Evolutionary conservation across 64 coral and sea anemone genomes (phyloP).

Genomic region (Stichodactyla helianthus): DNA sequence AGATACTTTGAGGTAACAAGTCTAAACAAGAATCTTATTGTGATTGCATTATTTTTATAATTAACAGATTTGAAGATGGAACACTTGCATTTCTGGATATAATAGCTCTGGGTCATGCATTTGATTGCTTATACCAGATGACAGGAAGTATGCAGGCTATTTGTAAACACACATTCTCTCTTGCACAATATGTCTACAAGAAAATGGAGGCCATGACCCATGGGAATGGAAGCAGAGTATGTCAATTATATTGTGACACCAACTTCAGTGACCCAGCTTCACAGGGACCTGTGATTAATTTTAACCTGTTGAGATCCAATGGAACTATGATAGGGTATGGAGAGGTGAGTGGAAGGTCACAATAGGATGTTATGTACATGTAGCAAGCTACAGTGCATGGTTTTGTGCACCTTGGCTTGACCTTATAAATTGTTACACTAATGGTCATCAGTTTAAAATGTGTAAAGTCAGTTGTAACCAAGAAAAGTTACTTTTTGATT

Average conservation of each 20-base stretch:
- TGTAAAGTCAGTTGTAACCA: too few species aligned
- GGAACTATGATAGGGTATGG: constrained; percentile 88
- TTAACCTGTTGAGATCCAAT: constrained; percentile 79
- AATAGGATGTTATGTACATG: not conserved
- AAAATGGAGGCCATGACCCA: constrained; percentile 73
- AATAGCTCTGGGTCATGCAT: constrained; percentile 68
- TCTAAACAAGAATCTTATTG: too few species aligned
- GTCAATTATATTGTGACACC: constrained; percentile 73
- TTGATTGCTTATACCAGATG: constrained; percentile 45
- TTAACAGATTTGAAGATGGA: constrained; percentile 89
- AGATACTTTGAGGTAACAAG: too few species aligned
- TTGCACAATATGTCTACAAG: constrained; percentile 70
- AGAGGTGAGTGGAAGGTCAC: constrained; percentile 46
- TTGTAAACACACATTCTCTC: constrained; percentile 69
- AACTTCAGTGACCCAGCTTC: constrained; percentile 11
- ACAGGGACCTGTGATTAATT: constrained; percentile 91
- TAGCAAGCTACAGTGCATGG: not conserved
- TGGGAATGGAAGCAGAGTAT: constrained; percentile 46
- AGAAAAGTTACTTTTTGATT: too few species aligned
- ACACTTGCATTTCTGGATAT: constrained; percentile 91
- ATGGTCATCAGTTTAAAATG: too few species aligned
- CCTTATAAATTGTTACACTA: too few species aligned
- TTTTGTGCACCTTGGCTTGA: too few species aligned
- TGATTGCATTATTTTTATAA: not conserved
- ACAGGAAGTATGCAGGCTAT: constrained; percentile 53